Evolutionary conservation across 1,140 invertebrate genomes (phyloP), one percentile per base, ranked within the genome.

Genomic region (Orussus abietinus): DNA sequence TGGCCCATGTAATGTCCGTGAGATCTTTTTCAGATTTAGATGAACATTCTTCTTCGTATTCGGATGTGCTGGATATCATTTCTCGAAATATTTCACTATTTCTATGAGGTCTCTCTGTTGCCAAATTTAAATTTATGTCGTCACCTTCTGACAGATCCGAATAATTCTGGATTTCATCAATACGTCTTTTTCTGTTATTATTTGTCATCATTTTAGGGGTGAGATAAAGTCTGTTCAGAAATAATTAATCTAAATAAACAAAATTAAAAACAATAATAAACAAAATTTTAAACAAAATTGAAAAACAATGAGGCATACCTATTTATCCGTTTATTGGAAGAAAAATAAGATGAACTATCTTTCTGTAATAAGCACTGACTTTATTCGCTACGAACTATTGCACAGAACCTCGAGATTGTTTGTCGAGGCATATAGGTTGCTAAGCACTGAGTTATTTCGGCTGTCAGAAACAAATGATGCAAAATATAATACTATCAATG

Each of bases 41-140:
- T 14, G 31, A 41, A 41, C 5, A 13, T 1, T 42, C 22, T 29
- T 34, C 40, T 35, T 35, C 40, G 7, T 2, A 35, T 42, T 42
- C 32, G 1, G 32, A 28, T 1, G 9, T 39, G 28, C 7, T 17
- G 38, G 38, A 30, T 40, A n/a, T 29, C 14, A 40, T 31, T 2
- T 31, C 17, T 31, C 26, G 28, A 40, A 40, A 40, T 40, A 4
- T 40, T 29, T 40, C 25, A 17, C 38, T 21, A 32, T 29, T 14
- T 37, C 21, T 40, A 41, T 40, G 25, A 41, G 18, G 31, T 38
- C 37, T 41, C 22, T 46, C 25, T 41, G 28, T 19, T 46, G 34
- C 38, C 33, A 40, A 46, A 41, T 29, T 44, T 28, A 26, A 37
- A 45, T 39, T 22, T 31, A 39, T 45, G 13, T 44, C 18, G 37